phyloP scores from a whole-genome alignment of 1,140 invertebrate genomes.

The Calycopis cecrops region DNA sequence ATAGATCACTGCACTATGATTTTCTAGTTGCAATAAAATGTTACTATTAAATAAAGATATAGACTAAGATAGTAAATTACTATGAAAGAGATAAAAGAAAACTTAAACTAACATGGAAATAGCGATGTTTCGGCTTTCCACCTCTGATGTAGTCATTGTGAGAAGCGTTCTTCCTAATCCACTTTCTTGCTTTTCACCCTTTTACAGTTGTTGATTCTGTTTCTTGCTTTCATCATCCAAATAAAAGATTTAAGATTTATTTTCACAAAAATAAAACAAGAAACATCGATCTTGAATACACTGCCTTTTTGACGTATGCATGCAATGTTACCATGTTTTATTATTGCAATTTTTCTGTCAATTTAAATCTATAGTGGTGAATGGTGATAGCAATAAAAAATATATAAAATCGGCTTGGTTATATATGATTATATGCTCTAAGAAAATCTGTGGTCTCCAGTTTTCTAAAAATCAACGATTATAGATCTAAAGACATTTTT shows the following conservation, averaged over 20 bases:
- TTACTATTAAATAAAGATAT: not conserved
- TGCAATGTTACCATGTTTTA: not conserved
- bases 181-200: conserved; percentile 39
- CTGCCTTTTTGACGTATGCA: conserved; percentile 27
- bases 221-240: conserved; percentile 69
- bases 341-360: too few species aligned
- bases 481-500: too few species aligned
- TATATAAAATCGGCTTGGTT: too few species aligned
- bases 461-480: too few species aligned
- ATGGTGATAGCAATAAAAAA: too few species aligned
- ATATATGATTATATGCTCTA: too few species aligned
- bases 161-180: conserved; percentile 35
- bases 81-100: conserved; percentile 23
- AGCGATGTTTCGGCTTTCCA: conserved; percentile 62
- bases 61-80: conserved; percentile 11
- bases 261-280: conserved; percentile 55
- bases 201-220: conserved; percentile 38
- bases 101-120: conserved; percentile 61
- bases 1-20: conserved; percentile 7
- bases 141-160: conserved; percentile 60
- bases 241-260: conserved; percentile 38
- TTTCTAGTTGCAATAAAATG: conserved; percentile 12
- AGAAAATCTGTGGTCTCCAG: too few species aligned
- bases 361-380: too few species aligned
- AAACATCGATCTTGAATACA: conserved; percentile 40